Conservation (phyloP, 2,797 vertebrate species). For the Picus viridis region DNA sequence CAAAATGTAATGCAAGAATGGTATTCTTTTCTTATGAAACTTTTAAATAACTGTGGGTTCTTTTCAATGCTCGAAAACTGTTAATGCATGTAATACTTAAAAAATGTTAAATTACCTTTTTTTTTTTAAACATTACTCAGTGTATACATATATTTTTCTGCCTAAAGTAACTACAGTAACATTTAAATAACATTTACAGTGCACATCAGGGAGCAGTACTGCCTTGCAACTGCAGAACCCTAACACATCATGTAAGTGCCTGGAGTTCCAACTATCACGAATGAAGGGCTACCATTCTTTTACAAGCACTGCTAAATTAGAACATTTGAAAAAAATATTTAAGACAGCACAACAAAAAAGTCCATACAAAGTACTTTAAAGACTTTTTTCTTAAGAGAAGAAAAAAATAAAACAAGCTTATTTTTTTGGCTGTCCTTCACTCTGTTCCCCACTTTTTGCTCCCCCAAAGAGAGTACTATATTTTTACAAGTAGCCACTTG, state of each 20-base stretch:
- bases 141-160: background rate
- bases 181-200: constrained; percentile 3
- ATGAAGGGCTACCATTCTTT: background rate
- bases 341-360: background rate
- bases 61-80: background rate
- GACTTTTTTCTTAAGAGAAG: background rate
- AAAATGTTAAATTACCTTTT: background rate
- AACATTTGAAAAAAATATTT: background rate
- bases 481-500: background rate
- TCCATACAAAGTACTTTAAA: background rate
- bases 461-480: background rate
- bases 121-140: background rate
- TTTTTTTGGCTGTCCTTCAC: background rate
- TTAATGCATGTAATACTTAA: background rate
- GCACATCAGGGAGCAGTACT: background rate
- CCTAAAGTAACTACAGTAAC: background rate
- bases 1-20: background rate
- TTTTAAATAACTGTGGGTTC: background rate
- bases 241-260: background rate
- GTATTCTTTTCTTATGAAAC: constrained; percentile 19
- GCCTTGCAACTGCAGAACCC: background rate
- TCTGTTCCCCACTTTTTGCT: background rate
- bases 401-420: background rate
- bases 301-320: background rate
- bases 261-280: background rate